Conservation (phyloP, 2,888 invertebrate genomes). For the Drosophila nigritarsus region DNA sequence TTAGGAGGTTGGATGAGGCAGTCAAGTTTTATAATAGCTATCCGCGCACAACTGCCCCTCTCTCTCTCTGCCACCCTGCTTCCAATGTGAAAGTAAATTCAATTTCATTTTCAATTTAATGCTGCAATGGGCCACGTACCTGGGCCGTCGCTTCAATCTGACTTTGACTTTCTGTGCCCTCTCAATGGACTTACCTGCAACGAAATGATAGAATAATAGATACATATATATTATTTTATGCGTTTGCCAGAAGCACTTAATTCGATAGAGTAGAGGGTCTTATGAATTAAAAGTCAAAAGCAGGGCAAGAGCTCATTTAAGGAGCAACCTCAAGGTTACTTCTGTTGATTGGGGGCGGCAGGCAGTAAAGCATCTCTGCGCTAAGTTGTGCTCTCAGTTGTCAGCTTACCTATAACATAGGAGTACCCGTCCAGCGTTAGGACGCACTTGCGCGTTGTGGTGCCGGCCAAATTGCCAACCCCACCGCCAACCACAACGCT, state of each 20-base stretch:
- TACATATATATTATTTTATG: conserved; percentile 62
- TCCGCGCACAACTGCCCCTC: not conserved
- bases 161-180: conserved; percentile 31
- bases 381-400: not conserved
- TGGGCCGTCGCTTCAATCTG: conserved; percentile 41
- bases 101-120: conserved; percentile 79
- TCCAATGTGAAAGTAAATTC: conserved; percentile 54
- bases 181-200: conserved; percentile 74
- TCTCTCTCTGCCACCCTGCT: not conserved
- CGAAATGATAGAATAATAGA: conserved; percentile 72
- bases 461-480: conserved; percentile 83
- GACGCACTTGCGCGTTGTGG: conserved; percentile 91
- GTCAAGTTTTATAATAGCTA: conserved; percentile 66
- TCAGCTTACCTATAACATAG: conserved; percentile 92
- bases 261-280: not conserved
- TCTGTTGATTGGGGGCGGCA: not conserved
- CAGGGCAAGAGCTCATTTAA: conserved; percentile 13
- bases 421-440: conserved; percentile 94
- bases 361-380: not conserved
- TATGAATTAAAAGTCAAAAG: conserved; percentile 42
- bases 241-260: conserved; percentile 24
- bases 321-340: conserved; percentile 58
- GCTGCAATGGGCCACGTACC: conserved; percentile 70
- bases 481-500: conserved; percentile 62
- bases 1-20: not conserved